Percentiles rank a stretch among this genome's conserved stretches.
Evolutionary conservation across 2,888 invertebrate genomes (phyloP).

Genomic region (Chrysotoxum bicinctum): DNA sequence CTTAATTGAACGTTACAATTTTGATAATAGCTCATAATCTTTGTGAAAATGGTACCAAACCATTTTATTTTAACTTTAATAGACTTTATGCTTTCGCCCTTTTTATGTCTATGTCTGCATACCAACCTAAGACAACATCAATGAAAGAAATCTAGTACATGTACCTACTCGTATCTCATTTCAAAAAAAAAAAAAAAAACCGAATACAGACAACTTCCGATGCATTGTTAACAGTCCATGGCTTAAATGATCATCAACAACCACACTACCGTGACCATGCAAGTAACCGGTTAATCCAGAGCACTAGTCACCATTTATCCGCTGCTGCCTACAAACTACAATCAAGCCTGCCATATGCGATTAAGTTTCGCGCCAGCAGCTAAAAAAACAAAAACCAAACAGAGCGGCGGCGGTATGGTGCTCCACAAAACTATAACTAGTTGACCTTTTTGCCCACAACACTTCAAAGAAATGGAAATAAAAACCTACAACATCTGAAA

Average conservation of each 20-base stretch:
- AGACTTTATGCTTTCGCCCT: conserved; percentile 49
- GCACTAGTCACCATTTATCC: conserved; percentile 57
- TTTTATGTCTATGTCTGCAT: conserved; percentile 24
- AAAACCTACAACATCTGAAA: conserved; percentile 35
- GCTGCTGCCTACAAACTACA: conserved; percentile 33
- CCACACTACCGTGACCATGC: conserved; percentile 67
- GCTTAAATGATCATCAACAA: conserved; percentile 54
- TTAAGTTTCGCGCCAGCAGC: conserved; percentile 52
- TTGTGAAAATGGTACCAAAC: not conserved
- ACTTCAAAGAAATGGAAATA: conserved; percentile 10
- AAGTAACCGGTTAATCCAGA: conserved; percentile 70
- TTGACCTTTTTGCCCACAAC: conserved; percentile 71
- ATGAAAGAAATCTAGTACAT: conserved; percentile 5
- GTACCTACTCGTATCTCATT: not conserved
- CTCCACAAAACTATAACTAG: conserved; percentile 56
- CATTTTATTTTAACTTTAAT: too few species aligned
- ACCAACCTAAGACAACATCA: not conserved
- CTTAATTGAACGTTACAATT: too few species aligned
- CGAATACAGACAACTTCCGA: conserved; percentile 58
- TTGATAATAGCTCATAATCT: too few species aligned
- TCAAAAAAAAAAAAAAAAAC: not conserved
- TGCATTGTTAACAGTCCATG: conserved; percentile 61
- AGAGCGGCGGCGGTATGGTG: not conserved
- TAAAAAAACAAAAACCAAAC: not conserved
- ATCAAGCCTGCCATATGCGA: conserved; percentile 41